Base-by-base conservation (phyloP, 2,113 vertebrate genomes). In the Eira barbara region DNA sequence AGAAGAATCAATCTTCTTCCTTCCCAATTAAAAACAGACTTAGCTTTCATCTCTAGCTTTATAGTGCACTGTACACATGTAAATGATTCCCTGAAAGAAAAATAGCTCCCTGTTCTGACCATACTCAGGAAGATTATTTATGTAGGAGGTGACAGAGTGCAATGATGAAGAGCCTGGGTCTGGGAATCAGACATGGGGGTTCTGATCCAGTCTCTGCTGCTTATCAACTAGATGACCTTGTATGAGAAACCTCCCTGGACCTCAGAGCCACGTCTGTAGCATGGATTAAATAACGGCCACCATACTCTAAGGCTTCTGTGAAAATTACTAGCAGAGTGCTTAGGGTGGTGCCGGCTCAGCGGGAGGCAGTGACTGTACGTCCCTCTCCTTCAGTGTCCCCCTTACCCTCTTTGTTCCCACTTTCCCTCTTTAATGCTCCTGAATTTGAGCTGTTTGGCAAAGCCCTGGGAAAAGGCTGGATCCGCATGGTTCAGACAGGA, bases 21-120 rank as follows among this genome's bases (percentile, higher is more conserved):
- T 87, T 95, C n/a, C 73, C 93, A 97, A 97, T 98, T 92, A 97
- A 93, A 97, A 96, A 85, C 69, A 91, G 88, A 79, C 97, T 95
- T 95, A 59, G 91, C 91, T 94, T 95, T 91, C 91, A 52, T 81
- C 63, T 87, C 80, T 42, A 42, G 85, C 74, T 84, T 95, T 78
- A 49, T 31, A 52, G 81, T 11, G 47, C 76, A 83, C 90, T 95
- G 85, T 85, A 78, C 91, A 85, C 65, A 91, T 79, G 96, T 61
- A 96, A 97, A 98, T 93, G 88, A 97, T 79, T 85, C 84, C 21
- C 67, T 89, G 39, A 80, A 65, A 81, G 78, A 84, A 95, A 97
- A 97, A 79, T 0, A 92, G 71, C 81, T 85, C 52, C 13, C 57
- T 39, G 31, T 88, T 94, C 29, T 81, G 94, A 57, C 57, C 55